phyloP scores from a whole-genome alignment of 1,140 invertebrate species.

The Dreissena rostriformis region DNA sequence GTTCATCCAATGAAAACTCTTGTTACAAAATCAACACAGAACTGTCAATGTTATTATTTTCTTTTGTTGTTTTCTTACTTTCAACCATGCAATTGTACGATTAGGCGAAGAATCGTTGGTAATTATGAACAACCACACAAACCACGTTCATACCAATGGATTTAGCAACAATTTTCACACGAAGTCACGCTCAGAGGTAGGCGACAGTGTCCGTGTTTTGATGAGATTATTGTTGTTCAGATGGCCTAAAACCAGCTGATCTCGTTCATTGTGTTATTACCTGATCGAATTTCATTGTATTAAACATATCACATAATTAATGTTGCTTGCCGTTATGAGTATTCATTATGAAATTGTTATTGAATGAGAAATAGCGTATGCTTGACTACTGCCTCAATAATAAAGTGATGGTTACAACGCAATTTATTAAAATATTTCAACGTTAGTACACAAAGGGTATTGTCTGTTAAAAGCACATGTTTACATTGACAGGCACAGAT shows the following conservation, averaged over 20 bases:
- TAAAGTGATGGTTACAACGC: too few relatives aligned
- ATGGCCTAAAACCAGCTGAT: neutral
- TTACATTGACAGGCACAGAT: too few relatives aligned
- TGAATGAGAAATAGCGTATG: too few relatives aligned
- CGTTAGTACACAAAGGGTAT: too few relatives aligned
- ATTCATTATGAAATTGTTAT: too few relatives aligned
- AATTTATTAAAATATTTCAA: too few relatives aligned
- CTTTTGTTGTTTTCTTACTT: slow-evolving; percentile 5
- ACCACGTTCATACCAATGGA: neutral
- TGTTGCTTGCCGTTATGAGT: too few relatives aligned
- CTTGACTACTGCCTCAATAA: too few relatives aligned
- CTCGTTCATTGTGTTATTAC: neutral
- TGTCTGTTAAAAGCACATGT: too few relatives aligned
- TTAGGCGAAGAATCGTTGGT: too few relatives aligned
- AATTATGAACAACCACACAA: neutral
- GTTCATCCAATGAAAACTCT: neutral
- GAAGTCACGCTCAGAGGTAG: neutral
- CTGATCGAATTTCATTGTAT: too few relatives aligned
- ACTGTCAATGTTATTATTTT: slow-evolving; percentile 7
- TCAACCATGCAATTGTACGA: neutral
- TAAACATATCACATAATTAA: too few relatives aligned
- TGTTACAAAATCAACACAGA: slow-evolving; percentile 6
- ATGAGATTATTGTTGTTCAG: neutral
- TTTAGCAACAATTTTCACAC: neutral
- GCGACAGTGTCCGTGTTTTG: neutral